These are phyloP conservation scores for Oryzias melastigma DNA, from an alignment of 2,113 vertebrate genomes.

Conservation along the genomic window DNA sequence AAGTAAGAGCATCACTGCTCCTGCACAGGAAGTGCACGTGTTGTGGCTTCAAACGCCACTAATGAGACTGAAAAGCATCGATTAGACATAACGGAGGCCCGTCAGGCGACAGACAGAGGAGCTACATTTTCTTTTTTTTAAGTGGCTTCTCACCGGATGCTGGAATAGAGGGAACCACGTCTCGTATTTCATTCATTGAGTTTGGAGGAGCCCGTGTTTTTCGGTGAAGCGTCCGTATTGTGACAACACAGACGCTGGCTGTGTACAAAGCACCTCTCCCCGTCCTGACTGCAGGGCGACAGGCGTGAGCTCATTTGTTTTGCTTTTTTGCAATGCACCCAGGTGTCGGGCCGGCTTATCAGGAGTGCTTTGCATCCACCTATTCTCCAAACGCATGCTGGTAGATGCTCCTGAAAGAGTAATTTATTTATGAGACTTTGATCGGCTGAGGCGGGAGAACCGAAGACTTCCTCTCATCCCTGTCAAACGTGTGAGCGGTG, in stretches of 20 bases:
- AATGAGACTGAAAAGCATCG: conserved; percentile 49
- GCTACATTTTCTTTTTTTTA: neutral
- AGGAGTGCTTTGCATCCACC: conserved; percentile 53
- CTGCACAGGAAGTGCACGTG: neutral
- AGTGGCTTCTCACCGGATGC: conserved; percentile 13
- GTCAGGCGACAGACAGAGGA: conserved; percentile 23
- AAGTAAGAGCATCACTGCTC: conserved; percentile 28
- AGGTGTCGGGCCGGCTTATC: conserved; percentile 53
- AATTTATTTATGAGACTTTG: conserved; percentile 50
- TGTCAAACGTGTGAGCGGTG: too few species aligned
- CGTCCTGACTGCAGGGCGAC: conserved; percentile 58
- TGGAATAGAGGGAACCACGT: conserved; percentile 19
- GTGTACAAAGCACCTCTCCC: conserved; percentile 65
- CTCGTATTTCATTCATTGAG: conserved; percentile 37
- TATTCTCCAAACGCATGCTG: conserved; percentile 49
- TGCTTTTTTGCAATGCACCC: conserved; percentile 35
- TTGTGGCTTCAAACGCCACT: conserved; percentile 11
- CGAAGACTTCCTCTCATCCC: too few species aligned
- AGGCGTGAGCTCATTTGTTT: conserved; percentile 64
- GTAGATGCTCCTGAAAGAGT: conserved; percentile 37
- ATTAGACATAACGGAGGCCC: conserved; percentile 38
- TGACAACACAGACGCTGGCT: conserved; percentile 53
- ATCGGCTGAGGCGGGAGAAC: conserved; percentile 16
- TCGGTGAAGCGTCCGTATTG: conserved; percentile 63
- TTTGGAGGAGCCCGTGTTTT: conserved; percentile 50